phyloP scores from a whole-genome alignment of 2,797 vertebrate genomes.

The Sphaeramia orbicularis region DNA sequence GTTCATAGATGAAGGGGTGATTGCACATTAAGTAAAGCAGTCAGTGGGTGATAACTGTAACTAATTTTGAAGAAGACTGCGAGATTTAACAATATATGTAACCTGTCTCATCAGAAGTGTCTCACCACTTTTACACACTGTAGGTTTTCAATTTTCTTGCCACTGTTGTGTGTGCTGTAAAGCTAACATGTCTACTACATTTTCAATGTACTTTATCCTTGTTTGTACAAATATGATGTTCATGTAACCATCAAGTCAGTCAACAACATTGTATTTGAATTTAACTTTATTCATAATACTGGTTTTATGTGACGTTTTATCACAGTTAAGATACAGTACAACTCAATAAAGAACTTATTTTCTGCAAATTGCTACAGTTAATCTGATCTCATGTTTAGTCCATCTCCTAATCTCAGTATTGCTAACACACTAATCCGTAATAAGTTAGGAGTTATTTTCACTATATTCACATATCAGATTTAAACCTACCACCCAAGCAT shows the following conservation, averaged over 20 bases:
- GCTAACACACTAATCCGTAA: conserved; percentile 62
- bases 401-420: conserved; percentile 37
- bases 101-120: no score
- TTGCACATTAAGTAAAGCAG: not conserved
- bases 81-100: no score
- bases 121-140: no score
- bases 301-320: conserved; percentile 71
- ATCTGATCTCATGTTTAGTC: conserved; percentile 32
- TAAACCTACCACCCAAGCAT: conserved; percentile 37
- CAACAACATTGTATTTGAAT: conserved; percentile 38
- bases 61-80: no score
- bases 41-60: not conserved
- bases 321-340: conserved; percentile 75
- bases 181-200: not conserved
- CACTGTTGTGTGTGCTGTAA: no score
- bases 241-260: conserved; percentile 23
- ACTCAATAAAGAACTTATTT: conserved; percentile 53
- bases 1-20: not conserved
- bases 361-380: conserved; percentile 28
- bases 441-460: conserved; percentile 67
- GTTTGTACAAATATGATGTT: not conserved
- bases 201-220: not conserved
- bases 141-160: no score
- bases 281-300: conserved; percentile 79
- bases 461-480: conserved; percentile 68